Conservation (phyloP, 2,113 vertebrate species). For the Ursus arctos region DNA sequence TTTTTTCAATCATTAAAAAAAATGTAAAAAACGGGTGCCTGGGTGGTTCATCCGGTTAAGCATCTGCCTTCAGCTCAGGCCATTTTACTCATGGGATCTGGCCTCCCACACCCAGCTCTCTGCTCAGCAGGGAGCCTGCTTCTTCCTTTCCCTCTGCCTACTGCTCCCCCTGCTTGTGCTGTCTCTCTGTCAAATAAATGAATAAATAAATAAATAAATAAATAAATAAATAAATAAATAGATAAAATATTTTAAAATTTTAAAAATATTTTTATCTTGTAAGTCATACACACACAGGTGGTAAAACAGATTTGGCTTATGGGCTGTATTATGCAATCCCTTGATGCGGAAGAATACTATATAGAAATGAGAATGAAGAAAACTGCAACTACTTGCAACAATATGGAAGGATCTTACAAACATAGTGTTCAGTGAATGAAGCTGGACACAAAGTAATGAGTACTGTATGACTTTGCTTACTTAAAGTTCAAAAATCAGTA, state of each 20-base stretch:
- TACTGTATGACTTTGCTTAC: neutral
- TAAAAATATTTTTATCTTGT: neutral
- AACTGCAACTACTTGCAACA: neutral
- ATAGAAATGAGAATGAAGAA: neutral
- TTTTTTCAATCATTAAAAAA: neutral
- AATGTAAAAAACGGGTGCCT: neutral
- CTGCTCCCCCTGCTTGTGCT: too few species aligned
- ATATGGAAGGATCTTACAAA: neutral
- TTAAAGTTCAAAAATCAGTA: neutral
- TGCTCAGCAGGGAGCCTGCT: too few species aligned
- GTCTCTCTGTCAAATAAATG: too few species aligned
- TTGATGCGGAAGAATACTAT: neutral
- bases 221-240: too few species aligned
- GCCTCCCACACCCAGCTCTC: too few species aligned
- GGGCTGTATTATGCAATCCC: neutral
- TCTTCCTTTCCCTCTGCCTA: too few species aligned
- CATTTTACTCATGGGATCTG: too few species aligned
- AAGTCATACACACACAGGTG: neutral
- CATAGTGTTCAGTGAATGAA: neutral
- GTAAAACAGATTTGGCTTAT: neutral
- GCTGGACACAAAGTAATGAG: neutral
- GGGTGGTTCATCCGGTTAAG: too few species aligned
- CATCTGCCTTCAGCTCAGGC: too few species aligned
- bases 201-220: too few species aligned
- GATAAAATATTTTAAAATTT: neutral